Conservation (phyloP, 2,888 invertebrate species). For the Tenthredo amoena region DNA sequence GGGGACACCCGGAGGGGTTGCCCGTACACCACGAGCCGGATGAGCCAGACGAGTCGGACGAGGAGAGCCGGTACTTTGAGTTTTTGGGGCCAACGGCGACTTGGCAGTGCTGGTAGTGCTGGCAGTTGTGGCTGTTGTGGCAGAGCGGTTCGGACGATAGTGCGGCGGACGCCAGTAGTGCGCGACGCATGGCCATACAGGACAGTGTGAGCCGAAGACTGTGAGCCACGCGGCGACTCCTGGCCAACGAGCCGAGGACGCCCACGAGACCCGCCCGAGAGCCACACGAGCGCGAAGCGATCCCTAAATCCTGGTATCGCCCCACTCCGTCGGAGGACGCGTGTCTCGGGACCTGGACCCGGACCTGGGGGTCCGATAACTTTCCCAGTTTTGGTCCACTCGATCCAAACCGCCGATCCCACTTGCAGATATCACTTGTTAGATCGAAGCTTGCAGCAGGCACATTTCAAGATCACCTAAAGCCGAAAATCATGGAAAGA, state of each 20-base stretch:
- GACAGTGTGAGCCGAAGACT: conserved; percentile 67
- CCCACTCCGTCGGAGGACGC: conserved; percentile 61
- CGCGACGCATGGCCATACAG: conserved; percentile 70
- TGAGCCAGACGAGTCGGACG: conserved; percentile 36
- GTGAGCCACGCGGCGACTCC: conserved; percentile 59
- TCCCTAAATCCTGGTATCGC: conserved; percentile 69
- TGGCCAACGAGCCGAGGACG: conserved; percentile 50
- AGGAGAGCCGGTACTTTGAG: conserved; percentile 40
- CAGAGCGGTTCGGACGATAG: conserved; percentile 38
- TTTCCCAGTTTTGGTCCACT: conserved; percentile 5
- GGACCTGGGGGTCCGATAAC: conserved; percentile 30
- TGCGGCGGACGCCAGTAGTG: conserved; percentile 54
- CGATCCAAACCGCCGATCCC: background rate
- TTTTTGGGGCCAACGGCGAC: conserved; percentile 40
- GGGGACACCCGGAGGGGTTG: conserved; percentile 46
- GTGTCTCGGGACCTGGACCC: conserved; percentile 26
- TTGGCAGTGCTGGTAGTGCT: background rate
- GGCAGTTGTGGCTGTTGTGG: conserved; percentile 20
- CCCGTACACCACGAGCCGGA: conserved; percentile 31
- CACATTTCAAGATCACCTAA: background rate
- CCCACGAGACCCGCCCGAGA: conserved; percentile 52
- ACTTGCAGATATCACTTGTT: background rate
- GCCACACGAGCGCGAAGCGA: conserved; percentile 58
- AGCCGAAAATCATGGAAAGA: background rate
- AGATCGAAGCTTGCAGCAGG: background rate